phyloP scores from a whole-genome alignment of 2,888 invertebrate species.

The Amiota mariae region DNA sequence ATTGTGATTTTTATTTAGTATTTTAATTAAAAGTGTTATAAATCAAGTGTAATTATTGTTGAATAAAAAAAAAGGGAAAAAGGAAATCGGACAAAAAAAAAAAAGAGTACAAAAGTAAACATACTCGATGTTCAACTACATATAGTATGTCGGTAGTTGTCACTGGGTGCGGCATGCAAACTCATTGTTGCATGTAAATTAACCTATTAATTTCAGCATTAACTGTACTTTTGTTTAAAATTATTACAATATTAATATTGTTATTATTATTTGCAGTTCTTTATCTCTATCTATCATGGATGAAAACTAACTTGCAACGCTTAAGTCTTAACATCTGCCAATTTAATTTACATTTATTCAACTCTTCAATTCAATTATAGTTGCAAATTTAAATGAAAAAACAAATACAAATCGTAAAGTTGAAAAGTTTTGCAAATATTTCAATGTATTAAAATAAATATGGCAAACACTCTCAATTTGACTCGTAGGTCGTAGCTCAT shows the following conservation, averaged over 20 bases:
- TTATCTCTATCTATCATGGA: no score
- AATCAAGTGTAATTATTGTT: slow-evolving; percentile 13
- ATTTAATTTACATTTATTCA: no score
- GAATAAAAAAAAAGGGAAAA: slow-evolving; percentile 3
- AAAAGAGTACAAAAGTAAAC: background rate
- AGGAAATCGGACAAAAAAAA: background rate
- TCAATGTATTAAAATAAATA: slow-evolving; percentile 57
- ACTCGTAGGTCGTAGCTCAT: slow-evolving; percentile 21
- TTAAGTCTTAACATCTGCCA: no score
- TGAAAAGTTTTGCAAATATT: slow-evolving; percentile 62
- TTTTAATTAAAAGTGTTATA: slow-evolving; percentile 25
- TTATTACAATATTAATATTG: no score
- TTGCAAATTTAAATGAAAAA: slow-evolving; percentile 2
- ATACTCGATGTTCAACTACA: background rate
- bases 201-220: slow-evolving; percentile 18
- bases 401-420: slow-evolving; percentile 13
- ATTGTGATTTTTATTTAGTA: slow-evolving; percentile 19
- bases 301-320: no score
- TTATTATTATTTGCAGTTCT: no score
- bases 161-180: background rate
- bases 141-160: background rate
- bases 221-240: background rate
- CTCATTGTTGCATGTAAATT: background rate
- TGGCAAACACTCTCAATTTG: background rate
- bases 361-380: no score